Evolutionary conservation across 2,797 vertebrate genomes (phyloP).

Genomic region (Lutjanus argentimaculatus): DNA sequence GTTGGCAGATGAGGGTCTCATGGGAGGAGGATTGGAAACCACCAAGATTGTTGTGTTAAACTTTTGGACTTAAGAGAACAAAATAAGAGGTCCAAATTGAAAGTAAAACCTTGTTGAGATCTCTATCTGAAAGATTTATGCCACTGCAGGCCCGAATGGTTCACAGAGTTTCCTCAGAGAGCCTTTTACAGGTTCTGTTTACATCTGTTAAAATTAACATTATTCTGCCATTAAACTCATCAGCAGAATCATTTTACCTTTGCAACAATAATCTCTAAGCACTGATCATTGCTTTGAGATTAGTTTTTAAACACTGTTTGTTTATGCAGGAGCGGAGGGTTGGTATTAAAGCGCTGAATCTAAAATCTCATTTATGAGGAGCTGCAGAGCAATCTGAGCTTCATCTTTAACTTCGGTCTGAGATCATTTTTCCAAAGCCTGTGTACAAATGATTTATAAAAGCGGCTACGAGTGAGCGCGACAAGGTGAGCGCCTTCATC

Average conservation of each 20-base stretch:
- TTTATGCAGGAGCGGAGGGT: too few species aligned
- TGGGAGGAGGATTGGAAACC: conserved; percentile 16
- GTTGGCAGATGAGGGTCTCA: neutral
- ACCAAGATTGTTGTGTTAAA: conserved; percentile 16
- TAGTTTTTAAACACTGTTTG: neutral
- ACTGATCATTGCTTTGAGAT: neutral
- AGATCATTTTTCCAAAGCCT: conserved; percentile 30
- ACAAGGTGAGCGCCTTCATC: conserved; percentile 40
- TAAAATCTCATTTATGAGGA: neutral
- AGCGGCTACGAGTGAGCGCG: neutral
- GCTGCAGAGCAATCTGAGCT: conserved; percentile 11
- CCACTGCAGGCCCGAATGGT: neutral
- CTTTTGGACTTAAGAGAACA: neutral
- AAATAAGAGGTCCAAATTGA: conserved; percentile 3
- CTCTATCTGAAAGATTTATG: conserved; percentile 26
- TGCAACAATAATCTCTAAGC: neutral
- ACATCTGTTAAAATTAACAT: conserved; percentile 9
- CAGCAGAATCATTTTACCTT: neutral
- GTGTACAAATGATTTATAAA: conserved; percentile 51
- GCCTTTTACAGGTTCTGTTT: neutral
- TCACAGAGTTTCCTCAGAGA: neutral
- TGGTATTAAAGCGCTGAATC: neutral
- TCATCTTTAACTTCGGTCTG: conserved; percentile 17
- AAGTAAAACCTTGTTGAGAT: conserved; percentile 16
- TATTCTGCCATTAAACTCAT: neutral